Conservation (phyloP, 2,113 vertebrate genomes). For the Osmerus eperlanus region DNA sequence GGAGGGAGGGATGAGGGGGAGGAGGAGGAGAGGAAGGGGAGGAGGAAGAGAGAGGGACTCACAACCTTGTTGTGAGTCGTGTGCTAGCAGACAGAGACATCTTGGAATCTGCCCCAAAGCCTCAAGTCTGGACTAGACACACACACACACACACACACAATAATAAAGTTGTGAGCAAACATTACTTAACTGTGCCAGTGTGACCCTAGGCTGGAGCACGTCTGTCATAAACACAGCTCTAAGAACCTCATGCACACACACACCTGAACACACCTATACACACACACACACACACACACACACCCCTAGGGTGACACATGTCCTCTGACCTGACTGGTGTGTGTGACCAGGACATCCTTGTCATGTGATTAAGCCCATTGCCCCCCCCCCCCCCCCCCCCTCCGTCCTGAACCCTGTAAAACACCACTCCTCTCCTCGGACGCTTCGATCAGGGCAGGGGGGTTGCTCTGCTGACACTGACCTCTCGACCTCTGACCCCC, state of each 20-base stretch:
- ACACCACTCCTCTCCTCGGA: constrained; percentile 61
- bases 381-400: no score
- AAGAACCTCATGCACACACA: no score
- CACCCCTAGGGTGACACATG: constrained; percentile 17
- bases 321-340: constrained; percentile 68
- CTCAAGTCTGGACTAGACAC: constrained; percentile 44
- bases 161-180: constrained; percentile 70
- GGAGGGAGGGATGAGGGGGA: constrained; percentile 5
- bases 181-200: constrained; percentile 70
- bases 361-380: constrained; percentile 68
- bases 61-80: no score
- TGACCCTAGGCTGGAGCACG: no score
- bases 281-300: not conserved
- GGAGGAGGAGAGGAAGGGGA: not conserved
- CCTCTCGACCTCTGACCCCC: constrained; percentile 74
- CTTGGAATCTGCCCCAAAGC: constrained; percentile 61
- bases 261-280: not conserved
- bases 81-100: no score
- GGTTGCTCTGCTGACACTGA: constrained; percentile 68
- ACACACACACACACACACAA: no score
- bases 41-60: not conserved
- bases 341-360: constrained; percentile 58
- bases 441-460: constrained; percentile 52
- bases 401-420: constrained; percentile 58
- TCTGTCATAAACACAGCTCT: no score